Evolutionary conservation across 2,113 vertebrate genomes (phyloP).

Genomic region (Marcusenius ussheri): DNA sequence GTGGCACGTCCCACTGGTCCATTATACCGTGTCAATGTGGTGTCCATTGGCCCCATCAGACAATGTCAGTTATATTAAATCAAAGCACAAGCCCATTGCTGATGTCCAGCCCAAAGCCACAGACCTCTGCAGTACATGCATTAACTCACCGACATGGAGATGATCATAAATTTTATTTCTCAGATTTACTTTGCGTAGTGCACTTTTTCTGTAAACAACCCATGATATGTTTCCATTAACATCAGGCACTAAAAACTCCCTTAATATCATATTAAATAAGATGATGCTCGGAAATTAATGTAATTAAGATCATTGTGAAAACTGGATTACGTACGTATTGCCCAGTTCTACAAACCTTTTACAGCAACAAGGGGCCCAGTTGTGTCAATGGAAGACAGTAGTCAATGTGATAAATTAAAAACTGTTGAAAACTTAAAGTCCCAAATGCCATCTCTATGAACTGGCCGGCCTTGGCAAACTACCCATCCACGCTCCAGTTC

Average conservation of each 20-base stretch:
- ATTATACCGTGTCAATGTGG: constrained; percentile 24
- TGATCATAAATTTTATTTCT: constrained; percentile 20
- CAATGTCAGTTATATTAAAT: constrained; percentile 37
- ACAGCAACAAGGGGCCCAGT: not conserved
- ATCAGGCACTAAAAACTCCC: not conserved
- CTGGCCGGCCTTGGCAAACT: not conserved
- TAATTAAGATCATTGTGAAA: not conserved
- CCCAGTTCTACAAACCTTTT: not conserved
- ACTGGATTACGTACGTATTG: not conserved
- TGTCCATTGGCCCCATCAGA: constrained; percentile 30
- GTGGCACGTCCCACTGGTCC: not conserved
- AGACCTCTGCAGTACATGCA: constrained; percentile 8
- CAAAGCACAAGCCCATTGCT: constrained; percentile 58
- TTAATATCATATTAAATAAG: constrained; percentile 3
- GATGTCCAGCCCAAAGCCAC: constrained; percentile 51
- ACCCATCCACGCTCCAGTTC: not conserved
- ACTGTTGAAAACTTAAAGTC: not conserved
- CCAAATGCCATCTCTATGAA: not conserved
- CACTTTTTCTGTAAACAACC: constrained; percentile 21
- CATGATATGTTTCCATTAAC: constrained; percentile 17
- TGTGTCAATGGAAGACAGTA: not conserved
- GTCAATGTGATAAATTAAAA: not conserved
- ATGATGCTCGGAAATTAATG: not conserved
- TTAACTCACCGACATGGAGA: constrained; percentile 16
- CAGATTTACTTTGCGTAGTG: constrained; percentile 25